Evolutionary conservation across 2,888 invertebrate genomes (phyloP).

Genomic region (Drepanosiphum platanoidis): DNA sequence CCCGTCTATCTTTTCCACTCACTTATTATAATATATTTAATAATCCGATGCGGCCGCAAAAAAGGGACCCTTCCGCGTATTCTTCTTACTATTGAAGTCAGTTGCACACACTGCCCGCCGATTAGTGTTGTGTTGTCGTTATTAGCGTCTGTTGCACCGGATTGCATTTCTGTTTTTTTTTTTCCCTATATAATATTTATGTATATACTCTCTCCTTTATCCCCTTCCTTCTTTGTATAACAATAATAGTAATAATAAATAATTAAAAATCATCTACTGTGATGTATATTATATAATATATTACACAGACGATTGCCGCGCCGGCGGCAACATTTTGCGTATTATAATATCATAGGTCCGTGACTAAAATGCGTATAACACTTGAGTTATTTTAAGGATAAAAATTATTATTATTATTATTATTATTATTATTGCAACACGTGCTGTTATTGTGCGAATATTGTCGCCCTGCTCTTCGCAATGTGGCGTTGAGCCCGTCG

Average conservation of each 20-base stretch:
- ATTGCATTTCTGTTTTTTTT: slow-evolving; percentile 48
- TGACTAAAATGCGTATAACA: slow-evolving; percentile 42
- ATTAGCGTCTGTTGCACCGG: slow-evolving; percentile 58
- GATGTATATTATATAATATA: not conserved
- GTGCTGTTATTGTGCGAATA: slow-evolving; percentile 44
- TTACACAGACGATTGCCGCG: not conserved
- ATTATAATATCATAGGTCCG: slow-evolving; percentile 10
- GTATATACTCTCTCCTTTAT: not conserved
- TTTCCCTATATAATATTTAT: too few relatives aligned
- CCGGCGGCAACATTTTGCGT: slow-evolving; percentile 43
- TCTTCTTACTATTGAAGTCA: slow-evolving; percentile 61
- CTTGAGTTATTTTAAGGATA: slow-evolving; percentile 18
- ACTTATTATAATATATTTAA: slow-evolving; percentile 61
- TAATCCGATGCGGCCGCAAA: slow-evolving; percentile 57
- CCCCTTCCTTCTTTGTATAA: not conserved
- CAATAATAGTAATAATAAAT: slow-evolving; percentile 53
- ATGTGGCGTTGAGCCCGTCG: slow-evolving; percentile 25
- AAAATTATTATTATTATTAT: slow-evolving; percentile 51
- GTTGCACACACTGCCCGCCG: slow-evolving; percentile 55
- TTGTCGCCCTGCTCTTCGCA: slow-evolving; percentile 43
- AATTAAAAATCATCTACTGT: slow-evolving; percentile 44
- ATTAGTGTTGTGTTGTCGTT: slow-evolving; percentile 56
- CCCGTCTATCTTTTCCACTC: slow-evolving; percentile 51
- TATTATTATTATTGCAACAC: slow-evolving; percentile 54
- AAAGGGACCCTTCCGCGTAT: slow-evolving; percentile 56